Conservation (phyloP, 1,140 invertebrate species). For the Camponotus vicinus region DNA sequence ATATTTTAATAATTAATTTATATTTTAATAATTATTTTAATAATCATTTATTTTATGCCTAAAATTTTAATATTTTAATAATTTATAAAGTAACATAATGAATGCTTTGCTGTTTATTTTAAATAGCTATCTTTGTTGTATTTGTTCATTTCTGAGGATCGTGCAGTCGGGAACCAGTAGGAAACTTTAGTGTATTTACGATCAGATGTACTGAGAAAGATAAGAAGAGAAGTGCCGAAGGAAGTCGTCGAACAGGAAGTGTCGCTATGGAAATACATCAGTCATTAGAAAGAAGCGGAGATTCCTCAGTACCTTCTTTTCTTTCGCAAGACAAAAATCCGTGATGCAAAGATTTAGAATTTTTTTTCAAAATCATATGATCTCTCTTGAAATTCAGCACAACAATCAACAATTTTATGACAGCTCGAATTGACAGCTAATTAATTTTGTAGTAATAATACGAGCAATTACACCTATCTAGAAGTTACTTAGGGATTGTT, state of each 20-base stretch:
- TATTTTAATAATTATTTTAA: background rate
- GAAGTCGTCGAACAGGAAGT: slow-evolving; percentile 69
- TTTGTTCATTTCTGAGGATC: background rate
- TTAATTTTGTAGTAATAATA: slow-evolving; percentile 36
- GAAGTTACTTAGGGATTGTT: background rate
- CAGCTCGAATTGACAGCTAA: background rate
- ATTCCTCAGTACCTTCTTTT: slow-evolving; percentile 19
- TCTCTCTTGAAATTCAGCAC: background rate
- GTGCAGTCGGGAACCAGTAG: background rate
- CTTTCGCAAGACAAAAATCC: slow-evolving; percentile 21
- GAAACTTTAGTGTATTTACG: slow-evolving; percentile 11
- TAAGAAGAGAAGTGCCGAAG: background rate
- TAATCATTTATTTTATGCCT: too few relatives aligned
- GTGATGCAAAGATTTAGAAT: background rate
- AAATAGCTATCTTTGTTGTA: background rate
- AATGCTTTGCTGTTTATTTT: background rate
- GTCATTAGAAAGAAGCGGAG: slow-evolving; percentile 39
- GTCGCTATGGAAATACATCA: slow-evolving; percentile 11
- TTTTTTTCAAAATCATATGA: background rate
- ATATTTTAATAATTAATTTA: too few relatives aligned
- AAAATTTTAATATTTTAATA: background rate
- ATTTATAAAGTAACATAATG: background rate
- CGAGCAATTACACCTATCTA: background rate
- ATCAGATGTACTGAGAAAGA: slow-evolving; percentile 27
- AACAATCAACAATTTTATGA: slow-evolving; percentile 32